Conservation (phyloP, 1,140 invertebrate genomes). For the Subanguina moxae region DNA sequence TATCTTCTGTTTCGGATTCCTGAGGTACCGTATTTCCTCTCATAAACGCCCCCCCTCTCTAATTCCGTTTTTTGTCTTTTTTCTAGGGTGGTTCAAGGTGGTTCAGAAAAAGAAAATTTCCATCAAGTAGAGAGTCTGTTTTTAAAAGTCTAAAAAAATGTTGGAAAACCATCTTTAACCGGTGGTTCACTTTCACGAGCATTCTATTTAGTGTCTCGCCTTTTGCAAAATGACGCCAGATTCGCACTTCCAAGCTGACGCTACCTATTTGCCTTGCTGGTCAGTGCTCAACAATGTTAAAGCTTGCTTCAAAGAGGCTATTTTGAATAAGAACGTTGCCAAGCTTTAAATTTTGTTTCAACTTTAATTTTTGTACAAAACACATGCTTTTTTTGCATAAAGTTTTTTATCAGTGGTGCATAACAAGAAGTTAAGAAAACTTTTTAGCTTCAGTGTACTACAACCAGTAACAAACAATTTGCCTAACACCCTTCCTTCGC, state of each 20-base stretch:
- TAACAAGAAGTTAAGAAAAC: background rate
- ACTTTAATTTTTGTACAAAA: background rate
- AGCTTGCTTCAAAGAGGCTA: slow-evolving; percentile 50
- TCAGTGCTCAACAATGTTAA: slow-evolving; percentile 53
- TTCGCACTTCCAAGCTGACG: slow-evolving; percentile 48
- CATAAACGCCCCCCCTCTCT: no score
- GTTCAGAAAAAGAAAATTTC: no score
- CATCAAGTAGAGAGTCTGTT: no score
- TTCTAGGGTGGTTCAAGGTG: no score
- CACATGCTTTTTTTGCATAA: background rate
- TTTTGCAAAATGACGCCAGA: slow-evolving; percentile 55
- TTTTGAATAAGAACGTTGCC: slow-evolving; percentile 23
- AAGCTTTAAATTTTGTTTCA: no score
- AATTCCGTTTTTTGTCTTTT: no score
- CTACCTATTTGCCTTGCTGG: slow-evolving; percentile 50
- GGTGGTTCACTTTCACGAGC: slow-evolving; percentile 5
- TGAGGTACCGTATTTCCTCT: no score
- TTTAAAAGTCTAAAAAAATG: no score
- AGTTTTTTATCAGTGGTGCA: background rate
- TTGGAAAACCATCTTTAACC: no score
- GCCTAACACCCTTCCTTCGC: background rate
- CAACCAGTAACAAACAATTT: slow-evolving; percentile 3
- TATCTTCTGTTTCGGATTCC: no score
- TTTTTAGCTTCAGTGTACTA: background rate
- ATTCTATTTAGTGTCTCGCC: slow-evolving; percentile 51